These are phyloP conservation scores for Blastobasis adustella DNA, from an alignment of 2,888 invertebrate genomes.

Conservation along the genomic window DNA sequence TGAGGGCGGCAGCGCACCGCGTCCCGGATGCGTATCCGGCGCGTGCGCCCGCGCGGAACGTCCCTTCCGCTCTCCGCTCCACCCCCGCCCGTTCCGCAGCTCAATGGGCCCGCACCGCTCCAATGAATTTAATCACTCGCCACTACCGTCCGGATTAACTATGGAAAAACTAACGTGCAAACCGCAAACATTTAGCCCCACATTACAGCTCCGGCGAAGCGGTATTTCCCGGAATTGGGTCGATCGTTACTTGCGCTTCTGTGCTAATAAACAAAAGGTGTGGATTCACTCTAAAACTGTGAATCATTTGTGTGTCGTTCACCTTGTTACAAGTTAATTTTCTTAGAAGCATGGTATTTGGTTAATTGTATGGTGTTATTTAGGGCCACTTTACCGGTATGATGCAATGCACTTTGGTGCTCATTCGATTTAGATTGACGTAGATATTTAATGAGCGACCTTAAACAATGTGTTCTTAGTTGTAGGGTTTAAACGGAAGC, in stretches of 20 bases:
- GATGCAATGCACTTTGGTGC: no score
- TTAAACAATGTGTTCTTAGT: no score
- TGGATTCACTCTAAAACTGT: no score
- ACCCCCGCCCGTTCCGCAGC: constrained; percentile 53
- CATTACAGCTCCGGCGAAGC: not conserved
- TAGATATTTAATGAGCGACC: no score
- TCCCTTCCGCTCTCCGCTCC: constrained; percentile 67
- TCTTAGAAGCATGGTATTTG: constrained; percentile 10
- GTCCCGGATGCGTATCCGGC: constrained; percentile 71
- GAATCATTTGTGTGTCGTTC: no score
- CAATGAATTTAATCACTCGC: constrained; percentile 32
- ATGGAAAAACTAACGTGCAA: constrained; percentile 23
- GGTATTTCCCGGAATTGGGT: not conserved
- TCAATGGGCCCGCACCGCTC: constrained; percentile 36
- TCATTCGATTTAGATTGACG: no score
- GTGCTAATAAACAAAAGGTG: not conserved
- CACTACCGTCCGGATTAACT: constrained; percentile 23
- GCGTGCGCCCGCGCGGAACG: constrained; percentile 62
- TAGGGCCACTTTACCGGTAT: no score
- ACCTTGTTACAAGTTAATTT: not conserved
- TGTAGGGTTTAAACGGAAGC: constrained; percentile 44
- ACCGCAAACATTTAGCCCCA: not conserved
- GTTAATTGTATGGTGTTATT: no score
- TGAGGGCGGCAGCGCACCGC: constrained; percentile 53
- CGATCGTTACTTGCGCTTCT: not conserved